Percentiles rank a stretch among this genome's conserved stretches.
phyloP scores from a whole-genome alignment of 2,888 invertebrate species.

The Phytoseiulus persimilis region DNA sequence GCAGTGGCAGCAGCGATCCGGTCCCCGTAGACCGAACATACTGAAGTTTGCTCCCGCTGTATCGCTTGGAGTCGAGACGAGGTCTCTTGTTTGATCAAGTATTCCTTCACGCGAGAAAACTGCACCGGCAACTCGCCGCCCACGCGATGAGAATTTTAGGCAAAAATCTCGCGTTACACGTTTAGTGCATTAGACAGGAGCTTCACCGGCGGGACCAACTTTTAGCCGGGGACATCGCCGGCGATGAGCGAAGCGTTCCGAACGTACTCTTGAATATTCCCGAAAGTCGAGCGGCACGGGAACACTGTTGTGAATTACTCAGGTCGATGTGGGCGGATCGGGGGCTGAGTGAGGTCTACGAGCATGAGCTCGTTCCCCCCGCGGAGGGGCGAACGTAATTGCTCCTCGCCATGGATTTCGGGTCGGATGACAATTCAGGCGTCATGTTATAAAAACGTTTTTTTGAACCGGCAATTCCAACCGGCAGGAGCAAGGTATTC shows the following conservation, averaged over 20 bases:
- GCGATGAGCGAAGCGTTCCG: not conserved
- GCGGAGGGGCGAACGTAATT: no score
- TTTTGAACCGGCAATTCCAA: not conserved
- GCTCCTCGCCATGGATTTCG: not conserved
- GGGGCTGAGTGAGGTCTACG: not conserved
- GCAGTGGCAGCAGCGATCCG: not conserved
- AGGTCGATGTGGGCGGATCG: no score
- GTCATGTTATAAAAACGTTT: not conserved
- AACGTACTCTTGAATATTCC: not conserved
- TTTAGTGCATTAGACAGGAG: slow-evolving; percentile 33
- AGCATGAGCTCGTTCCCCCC: no score
- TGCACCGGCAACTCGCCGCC: slow-evolving; percentile 1
- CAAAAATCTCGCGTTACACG: slow-evolving; percentile 34
- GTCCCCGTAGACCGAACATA: not conserved
- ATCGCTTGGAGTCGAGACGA: not conserved
- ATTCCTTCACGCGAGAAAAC: slow-evolving; percentile 17
- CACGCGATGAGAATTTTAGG: slow-evolving; percentile 29
- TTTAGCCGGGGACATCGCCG: not conserved
- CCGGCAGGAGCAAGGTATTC: not conserved
- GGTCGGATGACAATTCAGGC: not conserved
- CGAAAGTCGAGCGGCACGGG: not conserved
- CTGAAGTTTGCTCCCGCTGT: not conserved
- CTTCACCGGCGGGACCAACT: not conserved
- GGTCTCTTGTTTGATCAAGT: slow-evolving; percentile 24
- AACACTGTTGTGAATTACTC: not conserved